Base-by-base conservation (phyloP, 2,888 invertebrate genomes). In the Xiphydria camelus region DNA sequence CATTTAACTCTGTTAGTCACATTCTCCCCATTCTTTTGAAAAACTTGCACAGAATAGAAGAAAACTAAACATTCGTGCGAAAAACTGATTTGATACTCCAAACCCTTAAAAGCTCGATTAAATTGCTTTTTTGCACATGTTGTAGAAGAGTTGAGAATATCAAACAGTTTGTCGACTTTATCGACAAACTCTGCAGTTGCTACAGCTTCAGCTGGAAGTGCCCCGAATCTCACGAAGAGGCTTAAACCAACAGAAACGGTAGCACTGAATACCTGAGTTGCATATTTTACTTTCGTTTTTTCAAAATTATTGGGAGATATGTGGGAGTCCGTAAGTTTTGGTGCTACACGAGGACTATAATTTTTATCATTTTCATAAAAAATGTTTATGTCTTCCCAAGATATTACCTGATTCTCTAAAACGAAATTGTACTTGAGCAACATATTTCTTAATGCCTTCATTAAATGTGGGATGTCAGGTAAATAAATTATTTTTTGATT, bases 91-190 rank as follows among this genome's bases (percentile, higher is more conserved):
- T 57, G 51, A 33, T 45, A 35, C 19, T 50, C 42, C 15, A 37
- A 19, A 14, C 45, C 46, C 36, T 37, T 39, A 46, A 44, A 57
- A 31, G 35, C 25, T 35, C 26, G 29, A 19, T 47, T 47, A 14
- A 44, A 47, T 14, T 15, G 19, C 29, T n/a, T 43, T 49, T 34
- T 15, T 23, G 14, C 33, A n/a, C n/a, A n/a, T n/a, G n/a, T n/a
- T 15, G 26, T 33, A 7, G 50, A 51, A 6, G 54, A 55, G 55
- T 59, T 61, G 3, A 58, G 42, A 15, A 61, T 18, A 46, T 62
- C 59, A 44, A 61, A 61, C 3, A 61, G 36, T 38, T 59, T 55
- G 43, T 61, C 48, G 39, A 61, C 50, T 18, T 32, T 45, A 21
- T 54, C 53, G 19, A 62, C 45, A 21, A 54, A 43, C 35, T 48